Conservation (phyloP, 2,888 invertebrate species). For the Conomelus anceps region DNA sequence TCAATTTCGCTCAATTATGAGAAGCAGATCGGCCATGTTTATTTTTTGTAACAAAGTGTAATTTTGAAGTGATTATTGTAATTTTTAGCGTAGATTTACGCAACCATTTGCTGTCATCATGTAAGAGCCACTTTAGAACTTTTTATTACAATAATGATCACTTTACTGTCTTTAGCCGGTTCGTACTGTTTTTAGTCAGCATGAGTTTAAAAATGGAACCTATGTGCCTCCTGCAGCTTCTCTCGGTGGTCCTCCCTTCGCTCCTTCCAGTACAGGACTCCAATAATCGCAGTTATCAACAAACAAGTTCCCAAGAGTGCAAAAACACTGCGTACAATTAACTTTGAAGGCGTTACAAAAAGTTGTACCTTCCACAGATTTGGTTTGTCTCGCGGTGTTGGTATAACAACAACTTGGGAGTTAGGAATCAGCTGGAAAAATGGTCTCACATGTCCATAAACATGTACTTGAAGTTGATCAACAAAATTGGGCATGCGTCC, state of each 20-base stretch:
- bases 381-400: slow-evolving; percentile 69
- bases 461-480: slow-evolving; percentile 74
- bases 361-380: slow-evolving; percentile 81
- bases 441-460: slow-evolving; percentile 49
- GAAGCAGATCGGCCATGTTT: no score
- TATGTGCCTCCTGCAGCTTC: slow-evolving; percentile 68
- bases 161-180: neutral
- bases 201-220: slow-evolving; percentile 60
- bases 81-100: no score
- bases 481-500: slow-evolving; percentile 97
- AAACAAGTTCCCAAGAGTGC: slow-evolving; percentile 81
- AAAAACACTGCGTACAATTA: slow-evolving; percentile 84
- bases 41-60: no score
- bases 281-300: slow-evolving; percentile 76
- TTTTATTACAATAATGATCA: neutral
- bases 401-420: slow-evolving; percentile 94
- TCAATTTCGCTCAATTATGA: no score
- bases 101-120: no score
- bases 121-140: no score
- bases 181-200: slow-evolving; percentile 59
- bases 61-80: no score
- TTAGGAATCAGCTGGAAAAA: slow-evolving; percentile 96
- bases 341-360: slow-evolving; percentile 90
- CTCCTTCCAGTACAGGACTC: slow-evolving; percentile 85
- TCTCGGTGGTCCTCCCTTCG: slow-evolving; percentile 73